Conservation (phyloP, 2,797 vertebrate genomes). For the Astyanax mexicanus region DNA sequence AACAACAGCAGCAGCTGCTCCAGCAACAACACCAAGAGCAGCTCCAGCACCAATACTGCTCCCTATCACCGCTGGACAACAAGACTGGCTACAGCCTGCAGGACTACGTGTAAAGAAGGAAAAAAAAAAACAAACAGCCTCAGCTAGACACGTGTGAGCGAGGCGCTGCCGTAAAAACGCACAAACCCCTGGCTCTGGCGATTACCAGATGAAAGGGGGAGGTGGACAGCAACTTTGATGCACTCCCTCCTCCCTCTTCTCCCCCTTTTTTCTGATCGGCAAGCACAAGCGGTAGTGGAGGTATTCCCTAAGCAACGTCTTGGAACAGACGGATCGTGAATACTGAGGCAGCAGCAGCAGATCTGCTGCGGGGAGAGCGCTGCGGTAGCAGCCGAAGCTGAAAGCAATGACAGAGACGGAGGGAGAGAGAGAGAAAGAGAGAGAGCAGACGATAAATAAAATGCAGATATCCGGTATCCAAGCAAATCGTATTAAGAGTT, state of each 20-base stretch:
- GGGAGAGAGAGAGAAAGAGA: not conserved
- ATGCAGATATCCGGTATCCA: constrained; percentile 69
- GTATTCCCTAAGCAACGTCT: constrained; percentile 74
- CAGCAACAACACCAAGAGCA: constrained; percentile 78
- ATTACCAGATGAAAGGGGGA: constrained; percentile 50
- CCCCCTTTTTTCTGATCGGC: constrained; percentile 66
- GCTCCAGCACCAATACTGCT: constrained; percentile 86
- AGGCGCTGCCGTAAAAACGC: constrained; percentile 20
- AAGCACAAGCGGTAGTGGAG: constrained; percentile 82
- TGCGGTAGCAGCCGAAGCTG: constrained; percentile 64
- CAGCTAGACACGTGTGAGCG: constrained; percentile 17
- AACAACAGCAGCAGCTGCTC: constrained; percentile 75
- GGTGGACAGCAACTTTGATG: constrained; percentile 68
- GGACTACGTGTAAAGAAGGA: constrained; percentile 79
- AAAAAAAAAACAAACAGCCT: not conserved
- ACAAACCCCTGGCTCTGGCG: constrained; percentile 20
- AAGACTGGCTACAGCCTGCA: constrained; percentile 87
- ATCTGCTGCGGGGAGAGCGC: constrained; percentile 62
- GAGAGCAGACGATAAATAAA: constrained; percentile 64
- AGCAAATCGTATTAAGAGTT: constrained; percentile 71
- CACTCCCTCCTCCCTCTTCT: constrained; percentile 22
- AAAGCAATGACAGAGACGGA: constrained; percentile 9
- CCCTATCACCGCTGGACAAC: constrained; percentile 83
- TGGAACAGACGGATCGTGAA: constrained; percentile 69
- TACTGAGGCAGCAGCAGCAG: constrained; percentile 55